phyloP scores from a whole-genome alignment of 1,140 invertebrate genomes.

The Rhagoletis zephyria region DNA sequence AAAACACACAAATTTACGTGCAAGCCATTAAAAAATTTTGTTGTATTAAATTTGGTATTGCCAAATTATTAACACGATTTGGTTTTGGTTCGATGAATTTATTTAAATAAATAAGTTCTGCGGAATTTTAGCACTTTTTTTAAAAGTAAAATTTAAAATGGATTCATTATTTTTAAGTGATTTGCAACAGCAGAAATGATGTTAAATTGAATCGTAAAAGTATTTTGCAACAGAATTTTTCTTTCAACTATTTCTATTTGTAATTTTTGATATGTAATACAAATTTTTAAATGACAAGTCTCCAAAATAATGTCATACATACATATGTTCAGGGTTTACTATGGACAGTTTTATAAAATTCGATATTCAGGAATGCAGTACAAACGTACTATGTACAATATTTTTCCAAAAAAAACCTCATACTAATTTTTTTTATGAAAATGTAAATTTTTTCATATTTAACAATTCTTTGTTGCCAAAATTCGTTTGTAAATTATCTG shows the following conservation, averaged over 20 bases:
- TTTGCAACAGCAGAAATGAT: background rate
- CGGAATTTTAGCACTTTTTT: background rate
- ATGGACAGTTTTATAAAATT: background rate
- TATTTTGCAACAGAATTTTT: background rate
- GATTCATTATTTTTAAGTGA: background rate
- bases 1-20: background rate
- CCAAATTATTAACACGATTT: background rate
- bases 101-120: background rate
- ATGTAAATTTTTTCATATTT: too few relatives aligned
- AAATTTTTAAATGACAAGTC: background rate
- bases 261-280: background rate
- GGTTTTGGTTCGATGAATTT: background rate
- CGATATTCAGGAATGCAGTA: too few relatives aligned
- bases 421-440: too few relatives aligned
- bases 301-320: background rate
- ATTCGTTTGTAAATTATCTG: too few relatives aligned
- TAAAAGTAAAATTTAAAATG: background rate
- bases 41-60: background rate
- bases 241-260: background rate
- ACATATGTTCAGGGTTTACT: background rate
- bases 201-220: background rate
- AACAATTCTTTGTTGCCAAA: too few relatives aligned
- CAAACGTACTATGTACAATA: too few relatives aligned
- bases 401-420: too few relatives aligned
- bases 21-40: too few relatives aligned